phyloP scores from a whole-genome alignment of 2,888 invertebrate species.

The Yponomeuta malinellus region DNA sequence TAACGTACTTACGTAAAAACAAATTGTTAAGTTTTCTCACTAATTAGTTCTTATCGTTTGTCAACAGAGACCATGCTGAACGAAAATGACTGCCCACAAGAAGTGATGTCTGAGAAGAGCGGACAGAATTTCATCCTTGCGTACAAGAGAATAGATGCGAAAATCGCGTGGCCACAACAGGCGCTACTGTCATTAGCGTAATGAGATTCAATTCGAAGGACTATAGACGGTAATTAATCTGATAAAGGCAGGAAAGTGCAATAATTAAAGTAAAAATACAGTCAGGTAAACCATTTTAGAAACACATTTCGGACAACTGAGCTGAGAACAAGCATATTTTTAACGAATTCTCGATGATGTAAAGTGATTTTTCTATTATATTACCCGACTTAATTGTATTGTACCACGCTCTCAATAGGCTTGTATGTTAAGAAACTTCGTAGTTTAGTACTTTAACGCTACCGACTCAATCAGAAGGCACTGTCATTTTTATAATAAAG shows the following conservation, averaged over 20 bases:
- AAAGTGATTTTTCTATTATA: conserved; percentile 69
- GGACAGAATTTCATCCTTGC: conserved; percentile 93
- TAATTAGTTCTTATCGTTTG: conserved; percentile 19
- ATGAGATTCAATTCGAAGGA: conserved; percentile 1
- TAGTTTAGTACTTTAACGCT: conserved; percentile 59
- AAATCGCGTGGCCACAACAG: conserved; percentile 95
- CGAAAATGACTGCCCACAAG: conserved; percentile 93
- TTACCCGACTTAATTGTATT: conserved; percentile 42
- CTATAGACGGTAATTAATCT: conserved; percentile 12
- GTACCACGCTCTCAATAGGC: conserved; percentile 38
- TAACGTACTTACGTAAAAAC: neutral
- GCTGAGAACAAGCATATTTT: conserved; percentile 7
- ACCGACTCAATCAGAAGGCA: conserved; percentile 35
- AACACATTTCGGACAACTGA: neutral
- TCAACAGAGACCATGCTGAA: conserved; percentile 90
- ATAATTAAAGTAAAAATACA: neutral
- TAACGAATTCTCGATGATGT: conserved; percentile 56
- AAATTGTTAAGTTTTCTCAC: neutral
- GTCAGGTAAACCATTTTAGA: neutral
- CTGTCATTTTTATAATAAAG: conserved; percentile 34
- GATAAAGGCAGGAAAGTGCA: neutral
- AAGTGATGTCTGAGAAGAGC: conserved; percentile 82
- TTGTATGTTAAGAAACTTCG: conserved; percentile 43
- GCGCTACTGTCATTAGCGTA: conserved; percentile 65
- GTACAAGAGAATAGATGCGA: conserved; percentile 96